Base-by-base conservation (phyloP, 2,113 vertebrate species). In the Bombycilla garrulus region DNA sequence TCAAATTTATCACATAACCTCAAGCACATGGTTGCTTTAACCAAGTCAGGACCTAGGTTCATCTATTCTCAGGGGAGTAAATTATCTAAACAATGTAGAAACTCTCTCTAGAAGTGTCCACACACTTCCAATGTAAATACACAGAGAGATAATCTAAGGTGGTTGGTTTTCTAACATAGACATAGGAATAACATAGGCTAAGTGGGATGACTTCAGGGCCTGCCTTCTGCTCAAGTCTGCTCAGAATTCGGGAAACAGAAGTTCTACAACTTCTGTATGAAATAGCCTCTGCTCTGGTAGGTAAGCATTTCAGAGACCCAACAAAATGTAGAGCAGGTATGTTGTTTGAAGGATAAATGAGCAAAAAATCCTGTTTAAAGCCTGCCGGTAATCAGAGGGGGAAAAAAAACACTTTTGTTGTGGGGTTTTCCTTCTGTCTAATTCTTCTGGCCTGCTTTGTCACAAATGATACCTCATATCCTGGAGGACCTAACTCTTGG, bases 301-400 rank as follows among this genome's bases (percentile, higher is more conserved):
- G 3, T 42, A 65, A n/a, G 5, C 4, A 7, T 10, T 58, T 45
- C 5, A 77, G 21, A 72, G 3, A 54, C 5, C 1, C 4, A 62
- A n/a, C 3, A 62, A 82, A 86, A 35, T 13, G 9, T 4, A 73
- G 3, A 61, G 2, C 11, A 58, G 6, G 4, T 24, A 42, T 31
- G 57, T 69, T 53, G 2, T 18, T 54, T 84, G 45, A 77, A 78
- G 71, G 5, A 11, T 7, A 65, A 66, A 64, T 58, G 36, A 3
- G 5, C 16, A 33, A 48, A 88, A 80, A 80, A 42, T 1, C 2
- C 11, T 73, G 8, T 77, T 56, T 57, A 65, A 45, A 58, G 6
- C 6, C 48, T 67, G 21, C 8, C 67, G 15, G 12, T 42, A 61
- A 7, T 17, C 1, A 0, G 12, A 80, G 16, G 0, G 0, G 9